phyloP scores from a whole-genome alignment of 2,888 invertebrate species.

The Marasmarcha lunaedactyla region DNA sequence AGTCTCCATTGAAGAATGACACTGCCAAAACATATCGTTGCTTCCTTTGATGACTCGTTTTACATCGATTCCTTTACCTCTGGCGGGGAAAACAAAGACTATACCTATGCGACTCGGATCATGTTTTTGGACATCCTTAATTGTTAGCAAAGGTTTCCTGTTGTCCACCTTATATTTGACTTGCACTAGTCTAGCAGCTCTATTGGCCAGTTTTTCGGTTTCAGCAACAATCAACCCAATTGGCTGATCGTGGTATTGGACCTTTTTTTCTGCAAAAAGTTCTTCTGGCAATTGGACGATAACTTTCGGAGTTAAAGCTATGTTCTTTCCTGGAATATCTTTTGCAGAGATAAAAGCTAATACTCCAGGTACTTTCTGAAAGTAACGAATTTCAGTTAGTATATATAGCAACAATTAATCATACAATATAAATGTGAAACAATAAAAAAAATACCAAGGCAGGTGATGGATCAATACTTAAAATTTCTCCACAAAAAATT shows the following conservation, averaged over 20 bases:
- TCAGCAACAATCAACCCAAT: conserved; percentile 77
- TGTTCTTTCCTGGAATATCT: conserved; percentile 78
- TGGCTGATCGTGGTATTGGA: conserved; percentile 75
- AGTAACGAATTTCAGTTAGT: conserved; percentile 15
- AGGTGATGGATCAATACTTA: conserved; percentile 68
- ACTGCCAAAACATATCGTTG: conserved; percentile 69
- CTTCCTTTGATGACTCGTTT: conserved; percentile 67
- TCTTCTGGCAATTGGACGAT: conserved; percentile 36
- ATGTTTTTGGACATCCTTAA: conserved; percentile 30
- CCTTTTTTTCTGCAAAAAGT: conserved; percentile 58
- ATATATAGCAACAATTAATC: no score
- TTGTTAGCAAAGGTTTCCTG: conserved; percentile 32
- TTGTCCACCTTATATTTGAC: conserved; percentile 60
- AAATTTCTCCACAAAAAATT: conserved; percentile 67
- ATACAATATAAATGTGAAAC: no score
- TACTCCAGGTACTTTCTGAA: conserved; percentile 74
- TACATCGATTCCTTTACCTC: conserved; percentile 39
- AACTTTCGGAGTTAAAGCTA: conserved; percentile 41
- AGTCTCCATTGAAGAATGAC: conserved; percentile 79
- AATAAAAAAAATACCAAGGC: conserved; percentile 70
- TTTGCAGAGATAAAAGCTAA: conserved; percentile 73
- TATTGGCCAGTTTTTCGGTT: conserved; percentile 62
- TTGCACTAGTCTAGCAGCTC: conserved; percentile 70
- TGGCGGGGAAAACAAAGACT: conserved; percentile 27
- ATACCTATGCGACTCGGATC: conserved; percentile 32